Conservation (phyloP, 2,113 vertebrate species). For the Saimiri boliviensis region DNA sequence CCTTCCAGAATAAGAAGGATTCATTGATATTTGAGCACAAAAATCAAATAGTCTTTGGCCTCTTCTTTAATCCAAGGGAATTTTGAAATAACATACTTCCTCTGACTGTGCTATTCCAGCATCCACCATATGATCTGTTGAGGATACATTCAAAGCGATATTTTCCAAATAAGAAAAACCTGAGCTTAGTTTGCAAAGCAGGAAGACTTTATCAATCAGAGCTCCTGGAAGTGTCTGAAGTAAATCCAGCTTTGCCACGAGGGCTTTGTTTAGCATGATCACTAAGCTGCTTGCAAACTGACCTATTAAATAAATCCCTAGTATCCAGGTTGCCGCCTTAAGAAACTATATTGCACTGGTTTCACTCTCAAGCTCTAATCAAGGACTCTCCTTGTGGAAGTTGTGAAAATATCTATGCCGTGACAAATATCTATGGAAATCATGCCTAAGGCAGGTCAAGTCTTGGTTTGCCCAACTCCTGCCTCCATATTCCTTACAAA, state of each 20-base stretch:
- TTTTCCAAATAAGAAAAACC: conserved; percentile 20
- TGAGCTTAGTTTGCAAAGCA: not conserved
- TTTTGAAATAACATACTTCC: conserved; percentile 32
- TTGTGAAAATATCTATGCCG: not conserved
- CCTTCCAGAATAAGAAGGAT: conserved; percentile 17
- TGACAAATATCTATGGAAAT: not conserved
- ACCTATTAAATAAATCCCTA: not conserved
- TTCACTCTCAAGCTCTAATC: not conserved
- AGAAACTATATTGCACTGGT: not conserved
- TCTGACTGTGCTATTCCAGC: not conserved
- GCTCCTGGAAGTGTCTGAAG: not conserved
- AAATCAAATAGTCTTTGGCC: not conserved
- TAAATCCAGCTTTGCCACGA: not conserved
- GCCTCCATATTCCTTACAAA: not conserved
- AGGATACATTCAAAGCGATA: not conserved
- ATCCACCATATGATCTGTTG: not conserved
- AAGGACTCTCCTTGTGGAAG: not conserved
- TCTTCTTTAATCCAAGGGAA: conserved; percentile 27
- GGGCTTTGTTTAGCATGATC: not conserved
- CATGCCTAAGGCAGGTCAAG: not conserved
- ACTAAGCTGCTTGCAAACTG: not conserved
- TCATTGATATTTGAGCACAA: not conserved
- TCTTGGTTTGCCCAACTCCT: not conserved
- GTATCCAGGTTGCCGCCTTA: not conserved
- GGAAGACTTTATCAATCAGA: conserved; percentile 26